These are phyloP conservation scores for Drosophila grimshawi DNA, from an alignment of 1,140 invertebrate genomes.

Conservation along the genomic window DNA sequence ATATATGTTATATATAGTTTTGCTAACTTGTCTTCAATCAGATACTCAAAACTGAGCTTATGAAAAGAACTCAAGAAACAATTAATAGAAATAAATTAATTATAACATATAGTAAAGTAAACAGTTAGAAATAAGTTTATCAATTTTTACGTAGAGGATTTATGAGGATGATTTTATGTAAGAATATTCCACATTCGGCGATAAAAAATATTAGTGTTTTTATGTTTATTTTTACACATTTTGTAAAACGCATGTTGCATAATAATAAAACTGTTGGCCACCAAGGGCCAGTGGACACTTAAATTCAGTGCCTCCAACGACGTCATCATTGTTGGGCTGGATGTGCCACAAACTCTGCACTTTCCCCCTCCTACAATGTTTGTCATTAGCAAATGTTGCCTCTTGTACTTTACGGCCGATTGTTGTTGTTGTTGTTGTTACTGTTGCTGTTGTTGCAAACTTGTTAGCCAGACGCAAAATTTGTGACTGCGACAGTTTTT, in stretches of 20 bases:
- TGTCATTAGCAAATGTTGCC: slow-evolving; percentile 81
- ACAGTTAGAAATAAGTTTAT: no score
- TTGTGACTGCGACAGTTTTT: slow-evolving; percentile 79
- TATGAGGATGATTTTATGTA: not conserved
- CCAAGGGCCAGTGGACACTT: slow-evolving; percentile 19
- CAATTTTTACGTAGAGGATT: no score
- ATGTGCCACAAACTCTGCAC: slow-evolving; percentile 22
- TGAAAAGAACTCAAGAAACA: no score
- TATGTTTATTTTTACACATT: slow-evolving; percentile 26
- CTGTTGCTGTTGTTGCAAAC: slow-evolving; percentile 30
- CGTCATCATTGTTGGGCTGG: slow-evolving; percentile 35
- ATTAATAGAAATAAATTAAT: no score
- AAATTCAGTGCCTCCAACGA: slow-evolving; percentile 37
- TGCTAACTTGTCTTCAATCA: no score
- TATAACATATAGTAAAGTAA: no score
- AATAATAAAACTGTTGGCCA: slow-evolving; percentile 67
- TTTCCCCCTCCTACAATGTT: slow-evolving; percentile 57
- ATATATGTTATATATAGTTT: no score
- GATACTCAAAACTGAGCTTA: no score
- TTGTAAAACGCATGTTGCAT: slow-evolving; percentile 70
- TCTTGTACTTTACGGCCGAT: slow-evolving; percentile 66
- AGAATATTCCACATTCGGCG: not conserved
- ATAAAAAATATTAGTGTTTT: not conserved
- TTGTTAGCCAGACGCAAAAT: slow-evolving; percentile 61
- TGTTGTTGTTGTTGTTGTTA: slow-evolving; percentile 38